Evolutionary conservation across 2,888 invertebrate genomes (phyloP).

Genomic region (Cheilosia urbana): DNA sequence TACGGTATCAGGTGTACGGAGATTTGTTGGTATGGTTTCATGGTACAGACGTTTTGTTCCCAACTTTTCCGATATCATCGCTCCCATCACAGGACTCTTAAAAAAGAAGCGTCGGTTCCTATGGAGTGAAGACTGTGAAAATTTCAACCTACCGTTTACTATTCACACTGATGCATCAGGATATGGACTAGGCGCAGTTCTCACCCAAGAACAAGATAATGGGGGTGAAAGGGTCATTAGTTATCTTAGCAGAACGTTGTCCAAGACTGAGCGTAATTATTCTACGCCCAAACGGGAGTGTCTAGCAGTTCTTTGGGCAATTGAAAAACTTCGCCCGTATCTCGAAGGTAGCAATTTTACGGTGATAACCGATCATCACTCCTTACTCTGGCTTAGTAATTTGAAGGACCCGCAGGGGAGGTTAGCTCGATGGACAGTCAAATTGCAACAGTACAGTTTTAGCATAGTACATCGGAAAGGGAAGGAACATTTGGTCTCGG

Average conservation of each 20-base stretch:
- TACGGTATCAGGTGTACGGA: conserved; percentile 26
- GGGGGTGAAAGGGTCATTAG: conserved; percentile 45
- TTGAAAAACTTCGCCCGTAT: conserved; percentile 65
- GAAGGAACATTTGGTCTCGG: conserved; percentile 36
- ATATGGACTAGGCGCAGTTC: conserved; percentile 52
- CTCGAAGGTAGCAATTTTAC: conserved; percentile 56
- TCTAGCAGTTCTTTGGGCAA: conserved; percentile 50
- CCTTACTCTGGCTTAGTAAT: conserved; percentile 57
- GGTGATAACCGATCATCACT: conserved; percentile 46
- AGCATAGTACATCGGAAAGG: conserved; percentile 44
- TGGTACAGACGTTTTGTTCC: conserved; percentile 52
- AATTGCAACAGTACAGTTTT: conserved; percentile 43
- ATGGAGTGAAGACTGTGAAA: conserved; percentile 24
- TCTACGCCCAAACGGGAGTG: conserved; percentile 48
- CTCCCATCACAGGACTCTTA: conserved; percentile 35
- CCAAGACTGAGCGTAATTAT: conserved; percentile 34
- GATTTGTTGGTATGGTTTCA: conserved; percentile 46
- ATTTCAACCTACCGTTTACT: conserved; percentile 27
- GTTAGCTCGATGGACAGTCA: conserved; percentile 52
- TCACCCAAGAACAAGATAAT: conserved; percentile 35
- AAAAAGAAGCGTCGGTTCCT: conserved; percentile 35
- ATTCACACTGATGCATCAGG: conserved; percentile 59
- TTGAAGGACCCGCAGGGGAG: conserved; percentile 52
- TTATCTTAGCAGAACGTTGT: conserved; percentile 45
- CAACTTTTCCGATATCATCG: conserved; percentile 26